These are phyloP conservation scores for Carterocephalus palaemon DNA, from an alignment of 2,888 invertebrate species.

Conservation along the genomic window DNA sequence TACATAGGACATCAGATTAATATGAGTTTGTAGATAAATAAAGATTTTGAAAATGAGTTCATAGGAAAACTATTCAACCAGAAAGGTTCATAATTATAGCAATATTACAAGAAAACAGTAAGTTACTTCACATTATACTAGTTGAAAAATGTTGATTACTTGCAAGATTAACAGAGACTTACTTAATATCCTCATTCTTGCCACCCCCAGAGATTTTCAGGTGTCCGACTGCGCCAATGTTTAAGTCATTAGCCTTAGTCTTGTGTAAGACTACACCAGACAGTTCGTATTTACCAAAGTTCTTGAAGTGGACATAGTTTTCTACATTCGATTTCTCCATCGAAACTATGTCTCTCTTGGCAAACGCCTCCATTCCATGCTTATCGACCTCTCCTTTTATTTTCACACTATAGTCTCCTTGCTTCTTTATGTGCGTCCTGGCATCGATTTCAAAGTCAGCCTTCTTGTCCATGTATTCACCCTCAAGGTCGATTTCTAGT, in stretches of 20 bases:
- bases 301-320: conserved; percentile 78
- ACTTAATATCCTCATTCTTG: conserved; percentile 79
- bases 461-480: conserved; percentile 79
- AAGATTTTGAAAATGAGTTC: too few species aligned
- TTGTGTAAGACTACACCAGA: conserved; percentile 79
- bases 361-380: conserved; percentile 65
- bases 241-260: conserved; percentile 73
- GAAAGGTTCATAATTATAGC: too few species aligned
- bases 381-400: conserved; percentile 49
- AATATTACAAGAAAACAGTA: too few species aligned
- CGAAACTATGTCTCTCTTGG: conserved; percentile 77
- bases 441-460: conserved; percentile 80
- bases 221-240: conserved; percentile 77
- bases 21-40: too few species aligned
- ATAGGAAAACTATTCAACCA: too few species aligned
- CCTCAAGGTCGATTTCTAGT: conserved; percentile 76
- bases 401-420: conserved; percentile 65
- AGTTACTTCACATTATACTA: too few species aligned
- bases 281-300: conserved; percentile 81
- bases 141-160: too few species aligned
- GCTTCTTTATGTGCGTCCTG: conserved; percentile 62
- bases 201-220: conserved; percentile 72
- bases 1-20: too few species aligned
- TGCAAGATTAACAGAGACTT: too few species aligned
- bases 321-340: conserved; percentile 80